Conservation (phyloP, 2,797 vertebrate species). For the Enteromius fasciolatus region DNA sequence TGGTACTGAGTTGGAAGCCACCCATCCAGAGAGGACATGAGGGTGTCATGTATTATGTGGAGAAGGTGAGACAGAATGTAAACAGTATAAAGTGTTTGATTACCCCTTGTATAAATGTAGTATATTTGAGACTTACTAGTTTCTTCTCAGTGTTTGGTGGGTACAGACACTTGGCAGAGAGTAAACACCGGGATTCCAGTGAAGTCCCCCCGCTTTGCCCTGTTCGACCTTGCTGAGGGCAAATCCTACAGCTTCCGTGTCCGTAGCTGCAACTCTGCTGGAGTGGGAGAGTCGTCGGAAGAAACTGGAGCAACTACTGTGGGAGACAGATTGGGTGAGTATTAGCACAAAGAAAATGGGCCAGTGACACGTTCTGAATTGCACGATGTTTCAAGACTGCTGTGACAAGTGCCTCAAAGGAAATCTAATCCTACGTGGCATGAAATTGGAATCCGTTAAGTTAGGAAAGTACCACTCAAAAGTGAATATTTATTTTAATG, state of each 20-base stretch:
- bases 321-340: slow-evolving; percentile 92
- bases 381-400: neutral
- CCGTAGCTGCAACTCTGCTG: slow-evolving; percentile 94
- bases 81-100: neutral
- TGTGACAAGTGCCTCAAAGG: neutral
- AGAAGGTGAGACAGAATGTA: slow-evolving; percentile 84
- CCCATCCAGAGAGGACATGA: slow-evolving; percentile 93
- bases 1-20: slow-evolving; percentile 97
- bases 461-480: neutral
- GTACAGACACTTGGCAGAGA: slow-evolving; percentile 91
- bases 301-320: slow-evolving; percentile 85
- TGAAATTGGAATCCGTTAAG: neutral
- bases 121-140: neutral
- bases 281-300: slow-evolving; percentile 87
- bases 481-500: neutral
- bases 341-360: neutral
- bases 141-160: slow-evolving; percentile 83
- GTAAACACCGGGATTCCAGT: slow-evolving; percentile 95
- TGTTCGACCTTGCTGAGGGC: slow-evolving; percentile 94
- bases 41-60: slow-evolving; percentile 96
- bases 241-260: slow-evolving; percentile 95
- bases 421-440: neutral
- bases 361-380: slow-evolving; percentile 7
- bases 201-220: slow-evolving; percentile 94
- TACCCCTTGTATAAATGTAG: neutral